A percentile compares a stretch with the other conserved stretches of the same genome.
These are phyloP conservation scores for Nemoura dubitans DNA, from an alignment of 2,888 invertebrate species.

Conservation along the genomic window DNA sequence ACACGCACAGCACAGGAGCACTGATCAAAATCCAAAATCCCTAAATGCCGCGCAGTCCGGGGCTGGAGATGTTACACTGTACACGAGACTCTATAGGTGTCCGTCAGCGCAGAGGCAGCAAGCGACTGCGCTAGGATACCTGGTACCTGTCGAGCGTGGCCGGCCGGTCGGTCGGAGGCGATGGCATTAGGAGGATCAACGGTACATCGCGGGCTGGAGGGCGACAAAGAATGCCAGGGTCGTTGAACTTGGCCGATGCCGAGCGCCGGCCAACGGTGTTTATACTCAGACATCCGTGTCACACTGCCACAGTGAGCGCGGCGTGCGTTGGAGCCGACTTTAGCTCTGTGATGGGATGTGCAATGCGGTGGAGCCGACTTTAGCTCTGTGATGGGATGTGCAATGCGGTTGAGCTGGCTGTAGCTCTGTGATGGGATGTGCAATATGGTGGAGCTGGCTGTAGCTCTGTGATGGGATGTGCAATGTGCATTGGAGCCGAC, in stretches of 20 bases:
- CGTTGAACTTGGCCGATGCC: neutral
- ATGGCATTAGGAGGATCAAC: neutral
- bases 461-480: too few relatives aligned
- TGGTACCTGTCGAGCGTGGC: neutral
- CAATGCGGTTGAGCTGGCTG: too few relatives aligned
- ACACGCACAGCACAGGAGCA: too few relatives aligned
- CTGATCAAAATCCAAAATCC: too few relatives aligned
- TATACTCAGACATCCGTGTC: conserved; percentile 1
- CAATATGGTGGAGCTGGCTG: too few relatives aligned
- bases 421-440: too few relatives aligned
- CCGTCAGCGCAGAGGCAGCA: neutral
- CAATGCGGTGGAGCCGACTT: too few relatives aligned
- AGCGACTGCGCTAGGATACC: neutral
- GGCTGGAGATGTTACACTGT: too few relatives aligned
- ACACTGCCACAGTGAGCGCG: neutral
- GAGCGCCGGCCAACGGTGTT: neutral
- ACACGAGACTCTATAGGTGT: neutral
- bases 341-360: neutral
- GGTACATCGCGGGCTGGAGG: neutral
- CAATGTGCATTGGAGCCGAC: too few relatives aligned
- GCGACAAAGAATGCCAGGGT: neutral
- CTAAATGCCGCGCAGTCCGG: too few relatives aligned
- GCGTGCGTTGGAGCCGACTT: neutral
- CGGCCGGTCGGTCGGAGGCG: too few relatives aligned
- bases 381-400: too few relatives aligned